Base-by-base conservation (phyloP, 2,113 vertebrate species). In the Elaphurus davidianus region DNA sequence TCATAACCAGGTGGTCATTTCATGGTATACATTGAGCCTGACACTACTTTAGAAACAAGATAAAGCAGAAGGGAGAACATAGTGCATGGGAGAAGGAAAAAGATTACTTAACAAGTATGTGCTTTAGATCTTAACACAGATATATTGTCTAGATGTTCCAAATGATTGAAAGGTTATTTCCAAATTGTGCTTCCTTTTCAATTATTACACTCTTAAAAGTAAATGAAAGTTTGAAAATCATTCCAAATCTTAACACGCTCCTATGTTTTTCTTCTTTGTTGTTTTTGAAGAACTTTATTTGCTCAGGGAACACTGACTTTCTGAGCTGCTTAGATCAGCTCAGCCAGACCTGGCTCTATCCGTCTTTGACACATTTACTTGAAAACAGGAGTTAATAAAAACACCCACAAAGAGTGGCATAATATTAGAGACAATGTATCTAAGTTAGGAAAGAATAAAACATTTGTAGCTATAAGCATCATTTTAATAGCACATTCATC, bases 191-290 rank as follows among this genome's bases (percentile, higher is more conserved):
- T 86, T 91, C 59, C 67, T 64, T 89, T 93, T 91, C 30, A 95
- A 84, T 62, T 93, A 93, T 62, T 91, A 93, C 95, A 17, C 47
- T 93, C 33, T 45, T 87, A 76, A 89, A 83, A 93, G 79, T 79
- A 85, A 97, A 81, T 55, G 25, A 85, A 96, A 91, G 21, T 85
- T 36, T 92, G 27, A 96, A 94, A 94, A 5, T 91, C 47, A 43
- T 15, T 86, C 33, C 7, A 91, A 62, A 62, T 76, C 14, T 82
- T 96, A 47, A 84, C n/a, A 85, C 7, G 12, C 52, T 74, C 13
- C 28, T 93, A 33, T n/a, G 45, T 71, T 90, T 55, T 82, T 43
- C 16, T 84, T 25, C 30, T 19, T 91, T 82, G 3, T 54, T 28
- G 14, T 23, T 79, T 87, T 92, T 82, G 57, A 76, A 96, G 85